Base-by-base conservation (phyloP, 2,797 vertebrate species). In the Hyperoplus immaculatus region DNA sequence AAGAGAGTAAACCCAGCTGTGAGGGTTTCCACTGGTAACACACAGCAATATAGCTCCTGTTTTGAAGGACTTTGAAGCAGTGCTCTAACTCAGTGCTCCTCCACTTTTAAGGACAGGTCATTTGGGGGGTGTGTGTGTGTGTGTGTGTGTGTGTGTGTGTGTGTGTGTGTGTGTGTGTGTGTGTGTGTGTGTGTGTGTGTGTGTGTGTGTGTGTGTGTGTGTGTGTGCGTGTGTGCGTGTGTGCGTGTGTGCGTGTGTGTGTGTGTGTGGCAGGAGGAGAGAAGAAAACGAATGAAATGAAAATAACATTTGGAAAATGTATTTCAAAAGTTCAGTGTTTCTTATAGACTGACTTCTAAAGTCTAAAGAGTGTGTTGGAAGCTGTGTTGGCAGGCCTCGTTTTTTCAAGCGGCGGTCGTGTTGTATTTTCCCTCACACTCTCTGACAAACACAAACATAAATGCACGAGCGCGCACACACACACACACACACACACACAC, bases 1-100 rank as follows among this genome's bases (percentile, higher is more conserved):
- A 57, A 76, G 8, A 71, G 39, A 42, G 9, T 39, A 38, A 68
- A 84, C 7, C 38, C 39, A 55, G 49, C 14, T 42, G 43, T 3
- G 21, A 49, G 43, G 11, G 29, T 50, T 38, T 67, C 46, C 42
- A 53, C 46, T 65, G 14, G 10, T 9, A 49, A 68, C 39, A 11
- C 36, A n/a, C 1, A 46, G 18, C 4, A 21, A 53, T 21, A 14
- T 2, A 68, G 69, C 45, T 2, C 12, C 39, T 1, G 72, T 53
- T 75, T 54, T 29, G 3, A 29, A 29, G 29, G 29, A 74, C 18
- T 50, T 51, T 63, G 21, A 46, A 74, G 36, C 46, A 21, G 38
- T 16, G 14, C 5, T 47, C 46, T 74, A 55, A 72, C 67, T n/a
- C 46, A 39, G 36, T 42, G 36, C 21, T 54, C 7, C 43, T 57